Evolutionary conservation across 2,113 vertebrate genomes (phyloP).

Genomic region (Dasyurus viverrinus): DNA sequence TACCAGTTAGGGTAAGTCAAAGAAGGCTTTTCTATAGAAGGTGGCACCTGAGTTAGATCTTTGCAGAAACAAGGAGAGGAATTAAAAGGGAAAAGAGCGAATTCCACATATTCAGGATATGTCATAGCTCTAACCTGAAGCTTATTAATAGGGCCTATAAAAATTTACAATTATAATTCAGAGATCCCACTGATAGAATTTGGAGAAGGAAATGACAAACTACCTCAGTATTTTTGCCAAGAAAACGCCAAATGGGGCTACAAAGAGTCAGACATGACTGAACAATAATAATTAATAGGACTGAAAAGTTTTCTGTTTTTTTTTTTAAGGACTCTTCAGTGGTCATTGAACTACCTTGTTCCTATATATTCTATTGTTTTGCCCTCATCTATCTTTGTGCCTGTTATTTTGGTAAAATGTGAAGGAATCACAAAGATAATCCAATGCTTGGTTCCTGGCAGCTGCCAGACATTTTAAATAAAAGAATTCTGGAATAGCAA

Average conservation of each 20-base stretch:
- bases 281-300: not conserved
- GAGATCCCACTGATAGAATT: not conserved
- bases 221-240: not conserved
- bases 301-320: not conserved
- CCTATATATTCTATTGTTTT: not conserved
- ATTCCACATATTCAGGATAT: not conserved
- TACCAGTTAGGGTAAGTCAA: not conserved
- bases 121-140: not conserved
- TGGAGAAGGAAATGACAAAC: not conserved
- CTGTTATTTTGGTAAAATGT: slow-evolving; percentile 28
- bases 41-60: not conserved
- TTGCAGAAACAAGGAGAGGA: not conserved
- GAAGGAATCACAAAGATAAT: not conserved
- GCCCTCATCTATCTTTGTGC: not conserved
- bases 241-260: not conserved
- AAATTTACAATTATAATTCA: not conserved
- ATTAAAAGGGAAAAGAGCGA: not conserved
- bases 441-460: not conserved
- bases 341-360: not conserved
- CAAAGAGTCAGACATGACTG: not conserved
- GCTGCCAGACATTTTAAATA: slow-evolving; percentile 5
- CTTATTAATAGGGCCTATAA: not conserved
- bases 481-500: slow-evolving; percentile 36
- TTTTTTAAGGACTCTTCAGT: not conserved
- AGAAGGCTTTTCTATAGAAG: not conserved